Evolutionary conservation across 2,113 vertebrate species (phyloP), one percentile per base, ranked within the genome.

Genomic region (Dasypus novemcinctus): DNA sequence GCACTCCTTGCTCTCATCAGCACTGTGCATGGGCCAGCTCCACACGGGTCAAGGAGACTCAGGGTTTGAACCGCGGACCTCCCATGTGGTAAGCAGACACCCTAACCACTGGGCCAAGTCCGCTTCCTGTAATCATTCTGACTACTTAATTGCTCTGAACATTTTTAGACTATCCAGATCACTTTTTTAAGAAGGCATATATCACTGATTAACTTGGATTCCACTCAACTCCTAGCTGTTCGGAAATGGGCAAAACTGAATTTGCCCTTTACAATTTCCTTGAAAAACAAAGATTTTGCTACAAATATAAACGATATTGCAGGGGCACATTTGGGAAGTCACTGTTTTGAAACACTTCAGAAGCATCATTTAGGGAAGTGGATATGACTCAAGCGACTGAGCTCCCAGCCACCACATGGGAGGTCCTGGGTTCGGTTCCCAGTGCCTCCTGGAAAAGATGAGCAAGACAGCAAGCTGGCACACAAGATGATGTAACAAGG

Each of bases 281-380:
- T 75, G 59, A 81, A 92, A 84, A 91, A 76, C 64, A 92, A 95
- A 79, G 36, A 87, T 69, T 87, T 76, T 86, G n/a, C 86, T 76
- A 75, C 43, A 38, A 46, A 76, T 33, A 3, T 36, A 21, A 85
- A 54, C 23, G 54, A 85, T 68, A 76, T 38, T 33, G 20, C 59
- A 71, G 36, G 81, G 23, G n/a, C 61, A 82, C 15, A 61, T 36
- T 72, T 83, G 68, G 38, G 49, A 93, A 82, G 59, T 81, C 38
- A 74, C 9, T 36, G 2, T n/a, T 80, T 76, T 31, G 75, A 89
- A 68, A 54, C 10, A 43, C 72, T 95, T 86, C 38, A 95, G 61
- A 93, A 79, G 25, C n/a, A 89, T 43, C 21, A 27, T 74, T 95
- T 90, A 80, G n/a, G n/a, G n/a, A n/a, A n/a, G n/a, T n/a, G n/a